phyloP scores from a whole-genome alignment of 1,140 invertebrate species.

The Papilio xuthus region DNA sequence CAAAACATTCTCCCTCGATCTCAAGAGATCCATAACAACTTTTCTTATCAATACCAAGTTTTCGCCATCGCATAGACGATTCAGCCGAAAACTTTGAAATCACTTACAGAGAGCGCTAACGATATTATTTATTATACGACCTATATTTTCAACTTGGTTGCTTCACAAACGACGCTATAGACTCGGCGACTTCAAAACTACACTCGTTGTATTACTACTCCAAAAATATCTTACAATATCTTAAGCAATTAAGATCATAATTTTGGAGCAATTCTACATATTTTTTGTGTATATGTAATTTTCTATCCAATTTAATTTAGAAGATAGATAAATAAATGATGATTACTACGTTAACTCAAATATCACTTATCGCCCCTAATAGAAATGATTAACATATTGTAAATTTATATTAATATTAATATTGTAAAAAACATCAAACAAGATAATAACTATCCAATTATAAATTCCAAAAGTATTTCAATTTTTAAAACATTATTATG shows the following conservation, averaged over 20 bases:
- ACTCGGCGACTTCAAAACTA: constrained; percentile 7
- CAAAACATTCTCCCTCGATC: constrained; percentile 22
- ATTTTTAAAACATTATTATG: constrained; percentile 8
- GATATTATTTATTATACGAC: constrained; percentile 21
- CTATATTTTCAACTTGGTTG: constrained; percentile 20
- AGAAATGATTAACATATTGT: too few relatives aligned
- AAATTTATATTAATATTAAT: too few relatives aligned
- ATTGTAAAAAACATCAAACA: neutral
- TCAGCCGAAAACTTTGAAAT: constrained; percentile 33
- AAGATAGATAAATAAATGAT: too few relatives aligned
- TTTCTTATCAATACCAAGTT: constrained; percentile 31
- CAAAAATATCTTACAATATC: neutral
- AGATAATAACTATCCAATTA: constrained; percentile 37
- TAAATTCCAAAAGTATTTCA: constrained; percentile 6
- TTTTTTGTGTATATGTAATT: neutral
- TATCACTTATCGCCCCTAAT: too few relatives aligned
- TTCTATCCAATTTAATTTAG: neutral
- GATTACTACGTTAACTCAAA: neutral
- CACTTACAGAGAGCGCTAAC: constrained; percentile 4
- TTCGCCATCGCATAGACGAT: constrained; percentile 21
- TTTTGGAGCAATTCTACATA: neutral
- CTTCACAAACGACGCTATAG: constrained; percentile 17
- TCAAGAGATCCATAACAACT: constrained; percentile 28
- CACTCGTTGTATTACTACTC: neutral
- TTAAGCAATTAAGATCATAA: too few relatives aligned